Conservation (phyloP, 2,888 invertebrate species). For the Meganola albula region DNA sequence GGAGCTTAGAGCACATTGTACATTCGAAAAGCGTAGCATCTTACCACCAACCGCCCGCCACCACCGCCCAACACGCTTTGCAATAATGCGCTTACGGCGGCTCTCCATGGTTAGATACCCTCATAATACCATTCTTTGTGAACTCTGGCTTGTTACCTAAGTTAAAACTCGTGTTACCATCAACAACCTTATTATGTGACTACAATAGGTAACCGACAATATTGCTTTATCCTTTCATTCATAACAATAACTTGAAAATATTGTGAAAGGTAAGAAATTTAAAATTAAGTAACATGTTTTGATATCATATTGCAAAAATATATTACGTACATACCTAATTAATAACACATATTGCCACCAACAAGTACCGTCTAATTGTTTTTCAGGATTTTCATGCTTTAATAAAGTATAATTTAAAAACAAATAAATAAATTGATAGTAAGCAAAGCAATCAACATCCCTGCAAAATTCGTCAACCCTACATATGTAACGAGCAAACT, state of each 20-base stretch:
- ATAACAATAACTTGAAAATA: conserved; percentile 38
- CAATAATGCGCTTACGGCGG: conserved; percentile 71
- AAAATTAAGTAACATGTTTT: conserved; percentile 12
- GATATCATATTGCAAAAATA: conserved; percentile 1
- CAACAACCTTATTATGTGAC: conserved; percentile 43
- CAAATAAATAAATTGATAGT: too few species aligned
- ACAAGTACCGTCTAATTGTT: too few species aligned
- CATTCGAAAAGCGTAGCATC: conserved; percentile 58
- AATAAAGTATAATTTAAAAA: too few species aligned
- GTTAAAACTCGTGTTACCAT: conserved; percentile 64
- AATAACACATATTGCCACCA: too few species aligned
- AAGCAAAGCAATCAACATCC: too few species aligned
- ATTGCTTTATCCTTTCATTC: conserved; percentile 44
- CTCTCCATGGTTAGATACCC: conserved; percentile 55
- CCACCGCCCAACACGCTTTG: conserved; percentile 46
- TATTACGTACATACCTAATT: background rate
- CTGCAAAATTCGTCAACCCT: too few species aligned
- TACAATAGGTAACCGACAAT: conserved; percentile 41
- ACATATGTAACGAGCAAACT: too few species aligned
- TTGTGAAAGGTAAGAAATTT: conserved; percentile 33
- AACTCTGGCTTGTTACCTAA: conserved; percentile 55
- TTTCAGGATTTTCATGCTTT: too few species aligned
- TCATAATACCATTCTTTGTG: conserved; percentile 65
- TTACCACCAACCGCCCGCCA: conserved; percentile 36
- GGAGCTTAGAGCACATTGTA: conserved; percentile 66